Evolutionary conservation across 2,797 vertebrate species (phyloP), one percentile per base, ranked within the genome.

Genomic region (Sebastes oblongus): DNA sequence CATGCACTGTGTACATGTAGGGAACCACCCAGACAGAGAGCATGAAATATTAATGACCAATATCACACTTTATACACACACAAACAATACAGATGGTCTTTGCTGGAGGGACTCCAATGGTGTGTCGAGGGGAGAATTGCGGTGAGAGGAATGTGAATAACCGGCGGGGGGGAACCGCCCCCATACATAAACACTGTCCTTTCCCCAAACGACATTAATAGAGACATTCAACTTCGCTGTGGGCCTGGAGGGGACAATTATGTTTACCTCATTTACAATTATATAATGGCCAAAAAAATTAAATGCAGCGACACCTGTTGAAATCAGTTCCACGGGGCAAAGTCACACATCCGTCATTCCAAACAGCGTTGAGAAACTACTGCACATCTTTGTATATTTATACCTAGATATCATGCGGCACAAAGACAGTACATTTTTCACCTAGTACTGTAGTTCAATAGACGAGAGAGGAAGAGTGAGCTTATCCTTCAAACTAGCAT

Each of bases 1-100:
- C 34, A 73, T 18, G 52, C 59, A 71, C 42, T 59, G 30, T 46
- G 55, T 62, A 34, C 29, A 71, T 76, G 69, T 10, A 12, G 39
- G 54, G 25, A 87, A 66, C 79, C 82, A 82, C 74, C 29, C 81
- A 84, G 84, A 86, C 82, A 81, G 80, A 80, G 24, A 66, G 36
- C 70, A 83, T 89, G 79, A 89, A 92, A 91, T 81, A 91, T 92
- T 92, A 85, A 93, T 89, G 85, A 82, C 30, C 60, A 78, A 81
- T 82, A 78, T 88, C 50, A 34, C 39, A 74, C 77, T 82, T 75
- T 42, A 85, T 59, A 76, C 81, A 73, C 69, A 77, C 70, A 74
- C 70, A 86, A 71, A 93, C 83, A 86, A 70, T 72, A 61, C 80
- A 87, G 14, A 73, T 46, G 29, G 18, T 75, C 52, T 77, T 64